Base-by-base conservation (phyloP, 2,888 invertebrate species). In the Tinea pellionella region DNA sequence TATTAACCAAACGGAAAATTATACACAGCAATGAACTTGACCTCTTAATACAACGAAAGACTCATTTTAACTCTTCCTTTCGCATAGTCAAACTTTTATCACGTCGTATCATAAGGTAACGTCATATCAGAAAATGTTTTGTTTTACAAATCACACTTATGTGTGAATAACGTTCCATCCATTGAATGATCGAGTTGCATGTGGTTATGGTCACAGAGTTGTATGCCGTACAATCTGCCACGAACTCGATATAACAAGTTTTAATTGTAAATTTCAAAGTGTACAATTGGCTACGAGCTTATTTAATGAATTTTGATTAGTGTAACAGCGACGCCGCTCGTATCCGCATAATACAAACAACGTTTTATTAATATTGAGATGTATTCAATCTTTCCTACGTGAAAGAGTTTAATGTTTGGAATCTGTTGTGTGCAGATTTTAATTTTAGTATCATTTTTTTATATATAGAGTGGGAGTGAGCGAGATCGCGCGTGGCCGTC, bases 281-380 rank as follows among this genome's bases (percentile, higher is more conserved):
- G 71, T 75, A 77, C 80, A 83, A 83, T 83, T 81, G 77, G 73
- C 67, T 62, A 73, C 70, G 72, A 71, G 62, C n/a, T n/a, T 65
- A 67, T 57, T 74, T 73, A 68, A 77, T 76, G 70, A 75, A 66
- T 69, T 67, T 74, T 69, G 64, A 75, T 78, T 75, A 75, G 69
- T 63, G 67, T 69, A 71, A 69, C 65, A 61, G 63, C 57, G 32
- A 32, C 19, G 18, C 2, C n/a, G 65, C 65, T 60, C 56, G 9
- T n/a, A 37, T 47, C 63, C 60, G 62, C 56, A 6, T 60, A 37
- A 9, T 47, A 58, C 6, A 24, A 6, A 24, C 6, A 6, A 24
- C 6, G 6, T 24, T 24, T 24, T 24, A 47, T 24, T 24, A 24
- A 2, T 24, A n/a, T 24, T 2, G 6, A 24, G 24, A 24, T 24